Evolutionary conservation across 2,888 invertebrate genomes (phyloP).

Genomic region (Byasa hedistus): DNA sequence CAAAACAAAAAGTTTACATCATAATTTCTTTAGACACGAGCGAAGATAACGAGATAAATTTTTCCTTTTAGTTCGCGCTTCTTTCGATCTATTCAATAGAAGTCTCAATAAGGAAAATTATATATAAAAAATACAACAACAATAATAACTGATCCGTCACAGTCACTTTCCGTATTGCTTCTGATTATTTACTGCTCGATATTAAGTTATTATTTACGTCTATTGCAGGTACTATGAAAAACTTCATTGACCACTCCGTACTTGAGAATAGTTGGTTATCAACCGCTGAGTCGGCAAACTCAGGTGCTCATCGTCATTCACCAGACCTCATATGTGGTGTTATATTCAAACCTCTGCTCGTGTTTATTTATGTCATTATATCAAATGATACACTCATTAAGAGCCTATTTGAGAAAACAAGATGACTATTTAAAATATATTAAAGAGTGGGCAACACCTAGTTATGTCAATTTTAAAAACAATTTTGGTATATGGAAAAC

Average conservation of each 20-base stretch:
- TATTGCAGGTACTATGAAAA: conserved; percentile 67
- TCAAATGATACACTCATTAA: not conserved
- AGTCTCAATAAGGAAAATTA: not conserved
- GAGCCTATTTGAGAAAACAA: conserved; percentile 6
- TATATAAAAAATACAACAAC: not conserved
- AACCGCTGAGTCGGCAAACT: conserved; percentile 68
- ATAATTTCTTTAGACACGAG: too few species aligned
- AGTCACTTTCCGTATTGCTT: not conserved
- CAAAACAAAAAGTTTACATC: too few species aligned
- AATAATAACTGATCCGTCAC: not conserved
- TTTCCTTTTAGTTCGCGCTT: not conserved
- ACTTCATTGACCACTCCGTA: conserved; percentile 75
- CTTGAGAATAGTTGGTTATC: conserved; percentile 77
- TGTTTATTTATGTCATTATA: not conserved
- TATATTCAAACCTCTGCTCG: not conserved
- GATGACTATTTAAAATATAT: conserved; percentile 16
- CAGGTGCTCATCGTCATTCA: conserved; percentile 43
- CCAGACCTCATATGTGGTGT: not conserved
- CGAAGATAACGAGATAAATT: not conserved
- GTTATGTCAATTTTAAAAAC: conserved; percentile 6
- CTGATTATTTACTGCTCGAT: too few species aligned
- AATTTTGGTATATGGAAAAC: not conserved
- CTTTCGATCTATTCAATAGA: not conserved
- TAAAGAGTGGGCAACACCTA: not conserved
- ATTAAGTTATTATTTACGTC: not conserved